A percentile compares a stretch with the other conserved stretches of the same genome.
phyloP scores from a whole-genome alignment of 1,140 invertebrate species.

The Tetramorium parvispinum region DNA sequence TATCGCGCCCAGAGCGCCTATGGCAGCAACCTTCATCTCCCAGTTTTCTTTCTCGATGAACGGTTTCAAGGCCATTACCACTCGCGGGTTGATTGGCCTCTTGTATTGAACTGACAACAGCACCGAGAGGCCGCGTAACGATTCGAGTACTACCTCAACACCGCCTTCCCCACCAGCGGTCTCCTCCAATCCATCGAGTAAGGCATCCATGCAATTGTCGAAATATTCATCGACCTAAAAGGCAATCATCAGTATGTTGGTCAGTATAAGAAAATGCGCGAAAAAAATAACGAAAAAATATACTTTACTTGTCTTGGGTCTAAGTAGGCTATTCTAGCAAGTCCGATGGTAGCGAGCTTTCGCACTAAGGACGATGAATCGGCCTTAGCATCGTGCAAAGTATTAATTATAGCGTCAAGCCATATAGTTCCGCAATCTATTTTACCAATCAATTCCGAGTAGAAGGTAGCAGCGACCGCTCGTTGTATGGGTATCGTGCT shows the following conservation, averaged over 20 bases:
- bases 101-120: slow-evolving; percentile 77
- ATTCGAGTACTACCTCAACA: slow-evolving; percentile 79
- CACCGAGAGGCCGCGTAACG: slow-evolving; percentile 78
- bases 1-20: slow-evolving; percentile 76
- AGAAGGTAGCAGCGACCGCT: slow-evolving; percentile 77
- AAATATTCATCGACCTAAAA: slow-evolving; percentile 81
- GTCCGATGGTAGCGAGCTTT: slow-evolving; percentile 79
- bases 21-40: slow-evolving; percentile 80
- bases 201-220: slow-evolving; percentile 77
- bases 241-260: slow-evolving; percentile 40
- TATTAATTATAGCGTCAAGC: slow-evolving; percentile 81
- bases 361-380: slow-evolving; percentile 81
- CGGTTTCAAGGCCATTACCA: slow-evolving; percentile 80
- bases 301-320: slow-evolving; percentile 73
- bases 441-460: slow-evolving; percentile 78
- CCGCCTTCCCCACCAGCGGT: slow-evolving; percentile 74
- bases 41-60: slow-evolving; percentile 82
- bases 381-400: slow-evolving; percentile 78
- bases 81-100: slow-evolving; percentile 77
- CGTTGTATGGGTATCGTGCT: slow-evolving; percentile 78
- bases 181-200: slow-evolving; percentile 81
- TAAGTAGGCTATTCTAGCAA: slow-evolving; percentile 78
- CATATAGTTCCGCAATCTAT: slow-evolving; percentile 76
- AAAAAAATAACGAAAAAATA: background rate
- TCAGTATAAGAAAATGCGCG: background rate